Evolutionary conservation across 2,888 invertebrate species (phyloP), one percentile per base, ranked within the genome.

Genomic region (Gnatocerus cornutus): DNA sequence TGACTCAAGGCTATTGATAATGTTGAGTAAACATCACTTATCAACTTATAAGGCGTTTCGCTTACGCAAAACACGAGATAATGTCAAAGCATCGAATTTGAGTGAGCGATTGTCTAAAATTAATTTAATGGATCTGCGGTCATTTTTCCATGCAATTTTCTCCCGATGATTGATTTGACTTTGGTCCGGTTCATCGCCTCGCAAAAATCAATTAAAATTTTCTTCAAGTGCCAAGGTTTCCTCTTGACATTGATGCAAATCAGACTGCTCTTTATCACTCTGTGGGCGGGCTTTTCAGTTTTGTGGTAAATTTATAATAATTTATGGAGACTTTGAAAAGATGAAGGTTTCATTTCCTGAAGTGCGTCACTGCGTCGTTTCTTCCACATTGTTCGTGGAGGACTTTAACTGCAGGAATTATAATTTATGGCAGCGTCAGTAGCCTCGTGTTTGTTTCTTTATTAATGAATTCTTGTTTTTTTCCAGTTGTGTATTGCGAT

Each of bases 401-500:
- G 37, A 21, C 27, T 59, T 59, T 59, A 56, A 21, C 41, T 56
- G 56, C 41, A 56, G 41, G 41, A 56, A 29, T 56, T 21, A 16
- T 12, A 41, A 41, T 27, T 56, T 10, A 41, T 41, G n/a, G n/a
- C n/a, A n/a, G n/a, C n/a, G n/a, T n/a, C n/a, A n/a, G n/a, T n/a
- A 33, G 33, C 33, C 21, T 21, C 4, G 21, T 7, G n/a, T 33
- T 33, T 33, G 33, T 33, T 9, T 9, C n/a, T 33, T 33, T 9
- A 33, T 33, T 33, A 46, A 9, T 46, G 21, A 8, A 9, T 10
- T 80, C 77, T 79, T 80, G 68, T 88, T 39, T 62, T 56, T 30
- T 66, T 89, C 61, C 89, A 93, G 93, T 92, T 79, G 90, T 94
- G 8, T 96, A 95, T 83, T 93, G 95, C 84, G 96, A 96, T 86